Percentiles rank a stretch among this genome's conserved stretches.
These are phyloP conservation scores for Gobio gobio DNA, from an alignment of 2,113 vertebrate species.

Conservation along the genomic window DNA sequence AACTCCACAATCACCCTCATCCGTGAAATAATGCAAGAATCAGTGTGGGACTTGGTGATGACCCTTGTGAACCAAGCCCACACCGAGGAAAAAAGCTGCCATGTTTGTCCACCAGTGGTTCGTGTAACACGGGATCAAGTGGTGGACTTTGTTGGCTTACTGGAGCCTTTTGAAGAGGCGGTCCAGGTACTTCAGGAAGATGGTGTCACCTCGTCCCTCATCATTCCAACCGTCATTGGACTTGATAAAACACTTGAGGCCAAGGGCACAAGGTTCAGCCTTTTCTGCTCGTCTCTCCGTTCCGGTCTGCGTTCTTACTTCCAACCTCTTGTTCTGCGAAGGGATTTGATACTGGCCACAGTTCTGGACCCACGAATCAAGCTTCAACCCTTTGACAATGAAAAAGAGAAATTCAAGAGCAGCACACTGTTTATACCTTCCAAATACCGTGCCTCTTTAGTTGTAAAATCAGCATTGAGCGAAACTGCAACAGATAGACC, in stretches of 20 bases:
- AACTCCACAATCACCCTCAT: constrained; percentile 73
- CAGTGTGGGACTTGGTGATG: constrained; percentile 68
- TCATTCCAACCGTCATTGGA: constrained; percentile 71
- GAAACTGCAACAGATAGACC: background rate
- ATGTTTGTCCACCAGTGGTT: constrained; percentile 70
- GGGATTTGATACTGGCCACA: constrained; percentile 71
- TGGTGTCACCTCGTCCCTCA: constrained; percentile 67
- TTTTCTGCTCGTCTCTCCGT: constrained; percentile 73
- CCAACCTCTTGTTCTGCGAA: constrained; percentile 70
- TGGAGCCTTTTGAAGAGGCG: constrained; percentile 75
- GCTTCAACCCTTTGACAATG: constrained; percentile 71
- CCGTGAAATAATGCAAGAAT: constrained; percentile 69
- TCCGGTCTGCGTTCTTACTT: constrained; percentile 67
- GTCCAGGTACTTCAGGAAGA: constrained; percentile 74
- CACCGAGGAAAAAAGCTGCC: constrained; percentile 65
- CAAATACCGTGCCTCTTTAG: constrained; percentile 60
- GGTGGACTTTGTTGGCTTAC: constrained; percentile 71
- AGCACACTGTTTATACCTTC: constrained; percentile 63
- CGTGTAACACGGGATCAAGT: constrained; percentile 74
- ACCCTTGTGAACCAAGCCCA: constrained; percentile 72
- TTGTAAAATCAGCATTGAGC: constrained; percentile 62
- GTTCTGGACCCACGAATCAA: constrained; percentile 77
- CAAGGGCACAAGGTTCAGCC: constrained; percentile 64
- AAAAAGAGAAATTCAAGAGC: constrained; percentile 40
- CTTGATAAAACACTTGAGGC: constrained; percentile 72